Base-by-base conservation (phyloP, 2,797 vertebrate species). In the Apogon talboti region DNA sequence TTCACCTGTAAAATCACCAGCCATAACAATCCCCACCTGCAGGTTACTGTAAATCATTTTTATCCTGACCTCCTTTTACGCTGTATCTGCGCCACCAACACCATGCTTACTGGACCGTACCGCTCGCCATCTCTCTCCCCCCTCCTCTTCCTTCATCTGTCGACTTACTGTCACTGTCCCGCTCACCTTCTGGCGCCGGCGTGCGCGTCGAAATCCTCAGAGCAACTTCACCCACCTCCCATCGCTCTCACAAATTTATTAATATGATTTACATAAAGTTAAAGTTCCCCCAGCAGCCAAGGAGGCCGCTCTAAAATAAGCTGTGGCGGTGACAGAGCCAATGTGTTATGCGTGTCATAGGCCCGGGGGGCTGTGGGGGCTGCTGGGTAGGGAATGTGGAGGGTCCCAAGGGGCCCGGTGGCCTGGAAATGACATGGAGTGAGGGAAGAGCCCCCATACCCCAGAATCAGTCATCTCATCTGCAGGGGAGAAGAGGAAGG, bases 191-290 rank as follows among this genome's bases (percentile, higher is more conserved):
- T 79, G 79, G 71, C 63, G 69, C 68, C 64, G n/a, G n/a, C n/a
- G n/a, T n/a, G n/a, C n/a, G n/a, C n/a, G n/a, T n/a, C n/a, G 71
- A 86, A 91, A 85, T 89, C 88, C 89, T 90, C 86, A 69, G 83
- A 89, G 88, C 79, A 81, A 74, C 77, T 19, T 19, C 73, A 11
- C 19, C 55, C 43, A 40, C 62, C 40, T 3, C 44, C 15, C 19
- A 55, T 33, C 59, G 56, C 61, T 42, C 75, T 43, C 41, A 51
- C 83, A 93, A 91, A 94, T 93, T 79, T 91, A 94, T 94, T 94
- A 92, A 92, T 92, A 93, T 89, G 88, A 94, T 94, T 95, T 93
- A 92, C 92, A 94, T 93, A 92, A 92, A 92, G 92, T 88, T 88
- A 90, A 89, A 88, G 73, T 74, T 75, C 79, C 67, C 79, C 57